These are phyloP conservation scores for Gonatopus flavifemur DNA, from an alignment of 1,140 invertebrate genomes.

Conservation along the genomic window DNA sequence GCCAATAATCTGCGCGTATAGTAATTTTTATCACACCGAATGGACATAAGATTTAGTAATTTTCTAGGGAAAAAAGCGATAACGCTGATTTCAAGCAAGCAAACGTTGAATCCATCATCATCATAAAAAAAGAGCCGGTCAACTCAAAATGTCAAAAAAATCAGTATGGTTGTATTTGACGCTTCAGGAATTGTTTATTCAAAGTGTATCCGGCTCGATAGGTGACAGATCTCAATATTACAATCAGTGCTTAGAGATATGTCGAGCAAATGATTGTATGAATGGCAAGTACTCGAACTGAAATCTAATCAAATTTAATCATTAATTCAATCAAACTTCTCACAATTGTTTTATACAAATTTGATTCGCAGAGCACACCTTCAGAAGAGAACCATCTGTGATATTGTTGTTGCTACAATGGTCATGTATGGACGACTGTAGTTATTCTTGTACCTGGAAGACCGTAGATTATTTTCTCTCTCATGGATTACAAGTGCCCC, in stretches of 20 bases:
- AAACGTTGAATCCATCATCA: no score
- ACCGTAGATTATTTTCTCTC: conserved; percentile 79
- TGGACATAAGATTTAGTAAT: no score
- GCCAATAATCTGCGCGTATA: no score
- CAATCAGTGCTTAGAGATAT: conserved; percentile 49
- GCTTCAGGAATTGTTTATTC: conserved; percentile 18
- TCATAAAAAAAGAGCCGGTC: no score
- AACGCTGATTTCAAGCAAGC: no score
- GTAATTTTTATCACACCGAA: no score
- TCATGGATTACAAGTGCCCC: conserved; percentile 73
- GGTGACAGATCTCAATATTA: conserved; percentile 52
- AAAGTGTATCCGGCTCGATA: conserved; percentile 29
- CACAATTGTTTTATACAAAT: not conserved
- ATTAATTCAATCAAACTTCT: not conserved
- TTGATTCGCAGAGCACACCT: conserved; percentile 57
- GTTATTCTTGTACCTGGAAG: conserved; percentile 91
- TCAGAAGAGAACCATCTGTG: conserved; percentile 58
- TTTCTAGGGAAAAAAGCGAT: no score
- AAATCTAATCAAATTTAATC: not conserved
- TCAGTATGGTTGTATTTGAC: conserved; percentile 10
- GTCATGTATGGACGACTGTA: conserved; percentile 82
- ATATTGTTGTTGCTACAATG: conserved; percentile 66
- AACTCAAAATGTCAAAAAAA: conserved; percentile 12
- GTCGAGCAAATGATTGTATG: conserved; percentile 46
- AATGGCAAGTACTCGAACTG: conserved; percentile 34